phyloP scores from a whole-genome alignment of 2,797 vertebrate species.

The Tiaroga cobitis region DNA sequence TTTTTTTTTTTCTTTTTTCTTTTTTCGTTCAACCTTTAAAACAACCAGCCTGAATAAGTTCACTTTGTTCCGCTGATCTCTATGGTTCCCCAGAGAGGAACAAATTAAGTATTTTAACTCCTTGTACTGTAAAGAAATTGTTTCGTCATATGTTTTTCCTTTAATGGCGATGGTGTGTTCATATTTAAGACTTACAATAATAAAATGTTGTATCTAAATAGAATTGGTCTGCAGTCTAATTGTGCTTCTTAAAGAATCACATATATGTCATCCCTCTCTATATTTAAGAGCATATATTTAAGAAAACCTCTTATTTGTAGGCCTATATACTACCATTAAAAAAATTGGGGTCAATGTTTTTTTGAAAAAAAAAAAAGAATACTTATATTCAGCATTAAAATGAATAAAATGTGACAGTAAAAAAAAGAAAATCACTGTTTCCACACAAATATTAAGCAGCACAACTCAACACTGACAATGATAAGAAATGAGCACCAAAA shows the following conservation, averaged over 20 bases:
- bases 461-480: background rate
- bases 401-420: background rate
- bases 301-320: background rate
- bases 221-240: constrained; percentile 28
- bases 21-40: background rate
- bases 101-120: constrained; percentile 65
- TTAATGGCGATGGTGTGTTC: constrained; percentile 81
- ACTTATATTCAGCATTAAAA: background rate
- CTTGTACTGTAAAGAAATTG: constrained; percentile 77
- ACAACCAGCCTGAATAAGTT: constrained; percentile 13
- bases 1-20: background rate
- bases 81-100: constrained; percentile 51
- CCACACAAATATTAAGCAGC: background rate
- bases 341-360: too few relatives aligned
- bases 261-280: too few relatives aligned
- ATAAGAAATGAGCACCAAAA: background rate
- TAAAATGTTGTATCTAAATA: constrained; percentile 81
- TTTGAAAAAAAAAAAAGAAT: background rate
- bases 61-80: constrained; percentile 24
- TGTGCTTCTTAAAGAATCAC: background rate
- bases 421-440: background rate
- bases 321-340: background rate
- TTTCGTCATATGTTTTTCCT: constrained; percentile 79
- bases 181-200: constrained; percentile 86
- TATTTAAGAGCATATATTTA: too few relatives aligned